Evolutionary conservation across 2,113 vertebrate species (phyloP), one percentile per base, ranked within the genome.

Genomic region (Tetrao urogallus): DNA sequence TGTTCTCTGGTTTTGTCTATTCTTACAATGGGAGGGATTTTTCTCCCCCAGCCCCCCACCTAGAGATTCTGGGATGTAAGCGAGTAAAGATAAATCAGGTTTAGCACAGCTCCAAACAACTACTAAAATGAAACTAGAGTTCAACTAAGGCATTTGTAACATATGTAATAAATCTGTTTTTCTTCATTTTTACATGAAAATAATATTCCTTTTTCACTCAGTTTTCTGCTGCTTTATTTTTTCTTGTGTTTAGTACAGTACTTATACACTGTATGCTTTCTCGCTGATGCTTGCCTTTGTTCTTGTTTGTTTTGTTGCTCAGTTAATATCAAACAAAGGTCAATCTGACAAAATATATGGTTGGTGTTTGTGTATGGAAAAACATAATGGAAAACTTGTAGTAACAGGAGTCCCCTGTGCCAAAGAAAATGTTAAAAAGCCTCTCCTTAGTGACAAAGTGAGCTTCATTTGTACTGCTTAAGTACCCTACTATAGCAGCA

Each of bases 281-380:
- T 82, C 63, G 80, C 1, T 2, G 80, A 94, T 91, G 77, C 47
- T 84, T 17, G 42, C 54, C 43, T 88, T 94, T 86, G 61, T 90
- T 92, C 88, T 79, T 91, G 34, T 73, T 90, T 87, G 72, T 86
- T 92, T 92, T 88, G 70, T 92, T 87, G 64, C 82, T 93, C 89
- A 93, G 93, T 95, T 92, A 96, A 94, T 93, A 94, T 88, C 84
- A 93, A 95, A 82, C 69, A 95, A 97, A 97, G 97, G 95, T 96
- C 95, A 96, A 76, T 81, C 69, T 93, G 95, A 95, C 86, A 96
- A 94, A 88, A 76, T 92, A 58, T 83, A 61, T 80, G 47, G 75
- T 40, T 90, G 67, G 73, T 94, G 88, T 92, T 87, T 96, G 82
- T 86, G 56, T 93, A 91, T 72, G 38, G 76, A 75, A 93, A 84